A percentile compares a stretch with the other conserved stretches of the same genome.
phyloP scores from a whole-genome alignment of 2,797 vertebrate genomes.

The Enteromius paludinosus region DNA sequence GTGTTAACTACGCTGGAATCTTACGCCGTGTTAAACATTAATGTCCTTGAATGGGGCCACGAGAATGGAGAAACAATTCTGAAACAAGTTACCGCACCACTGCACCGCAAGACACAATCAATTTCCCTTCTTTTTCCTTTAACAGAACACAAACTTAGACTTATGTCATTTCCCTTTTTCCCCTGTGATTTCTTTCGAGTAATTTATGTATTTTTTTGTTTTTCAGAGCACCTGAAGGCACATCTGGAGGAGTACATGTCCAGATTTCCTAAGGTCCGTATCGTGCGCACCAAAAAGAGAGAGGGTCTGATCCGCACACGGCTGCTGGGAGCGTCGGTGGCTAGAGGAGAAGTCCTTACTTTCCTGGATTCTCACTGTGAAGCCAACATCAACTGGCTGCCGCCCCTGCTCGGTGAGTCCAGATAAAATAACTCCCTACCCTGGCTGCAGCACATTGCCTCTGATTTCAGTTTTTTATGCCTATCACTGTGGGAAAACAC shows the following conservation, averaged over 20 bases:
- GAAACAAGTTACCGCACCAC: constrained; percentile 60
- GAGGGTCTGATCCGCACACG: constrained; percentile 89
- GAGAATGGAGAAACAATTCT: constrained; percentile 53
- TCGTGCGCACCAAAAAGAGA: constrained; percentile 87
- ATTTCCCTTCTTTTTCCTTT: constrained; percentile 22
- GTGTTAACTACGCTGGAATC: constrained; percentile 58
- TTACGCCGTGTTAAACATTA: constrained; percentile 60
- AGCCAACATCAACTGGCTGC: constrained; percentile 90
- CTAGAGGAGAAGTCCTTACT: constrained; percentile 86
- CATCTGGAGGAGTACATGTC: constrained; percentile 87
- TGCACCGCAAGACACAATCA: constrained; percentile 37
- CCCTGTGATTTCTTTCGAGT: background rate
- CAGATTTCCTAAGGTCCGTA: constrained; percentile 87
- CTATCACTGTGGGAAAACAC: constrained; percentile 47
- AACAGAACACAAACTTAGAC: constrained; percentile 14
- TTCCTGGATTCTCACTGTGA: constrained; percentile 91
- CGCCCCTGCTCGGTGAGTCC: constrained; percentile 85
- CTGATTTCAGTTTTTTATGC: constrained; percentile 34
- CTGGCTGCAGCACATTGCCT: background rate
- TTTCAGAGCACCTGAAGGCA: constrained; percentile 84
- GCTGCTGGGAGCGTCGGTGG: constrained; percentile 85
- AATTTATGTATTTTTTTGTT: constrained; percentile 29
- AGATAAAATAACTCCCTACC: constrained; percentile 8
- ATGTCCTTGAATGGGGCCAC: constrained; percentile 48
- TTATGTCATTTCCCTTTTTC: background rate